A percentile compares a stretch with the other conserved stretches of the same genome.
Evolutionary conservation across 2,888 invertebrate genomes (phyloP).

Genomic region (Ceraclea dissimilis): DNA sequence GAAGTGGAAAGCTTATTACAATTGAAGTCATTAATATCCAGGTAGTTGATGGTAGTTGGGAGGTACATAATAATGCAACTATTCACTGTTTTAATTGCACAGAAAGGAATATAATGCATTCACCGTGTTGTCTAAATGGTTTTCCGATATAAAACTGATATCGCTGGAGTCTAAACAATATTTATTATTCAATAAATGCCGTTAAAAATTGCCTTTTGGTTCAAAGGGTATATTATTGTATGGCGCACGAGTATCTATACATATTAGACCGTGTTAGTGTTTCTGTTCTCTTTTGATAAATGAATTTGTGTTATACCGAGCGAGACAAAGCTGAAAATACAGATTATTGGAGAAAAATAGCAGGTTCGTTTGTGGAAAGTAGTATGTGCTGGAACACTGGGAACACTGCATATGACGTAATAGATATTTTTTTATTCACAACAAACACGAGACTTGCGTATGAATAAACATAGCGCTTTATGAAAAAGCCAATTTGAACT

Average conservation of each 20-base stretch:
- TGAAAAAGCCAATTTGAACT: not conserved
- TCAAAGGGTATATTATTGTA: not conserved
- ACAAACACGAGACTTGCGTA: not conserved
- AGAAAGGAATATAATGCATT: slow-evolving; percentile 18
- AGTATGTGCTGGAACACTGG: too few relatives aligned
- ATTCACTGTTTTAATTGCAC: slow-evolving; percentile 17
- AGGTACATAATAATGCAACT: not conserved
- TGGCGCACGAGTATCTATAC: not conserved
- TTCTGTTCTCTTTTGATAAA: not conserved
- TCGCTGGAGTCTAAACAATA: slow-evolving; percentile 15
- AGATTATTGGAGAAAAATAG: not conserved
- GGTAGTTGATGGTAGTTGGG: too few relatives aligned
- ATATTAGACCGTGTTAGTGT: not conserved
- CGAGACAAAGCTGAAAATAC: slow-evolving; percentile 2
- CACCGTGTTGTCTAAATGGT: slow-evolving; percentile 21
- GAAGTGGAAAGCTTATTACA: too few relatives aligned
- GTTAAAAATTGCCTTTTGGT: slow-evolving; percentile 14
- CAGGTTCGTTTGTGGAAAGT: not conserved
- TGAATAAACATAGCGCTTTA: not conserved
- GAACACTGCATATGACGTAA: slow-evolving; percentile 7
- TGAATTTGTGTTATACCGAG: not conserved
- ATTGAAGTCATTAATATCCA: too few relatives aligned
- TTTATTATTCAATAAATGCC: slow-evolving; percentile 25
- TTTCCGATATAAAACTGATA: slow-evolving; percentile 24
- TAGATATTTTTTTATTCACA: slow-evolving; percentile 1